These are phyloP conservation scores for Leptinotarsa undecemlineata DNA, from an alignment of 1,140 invertebrate species.

Conservation along the genomic window DNA sequence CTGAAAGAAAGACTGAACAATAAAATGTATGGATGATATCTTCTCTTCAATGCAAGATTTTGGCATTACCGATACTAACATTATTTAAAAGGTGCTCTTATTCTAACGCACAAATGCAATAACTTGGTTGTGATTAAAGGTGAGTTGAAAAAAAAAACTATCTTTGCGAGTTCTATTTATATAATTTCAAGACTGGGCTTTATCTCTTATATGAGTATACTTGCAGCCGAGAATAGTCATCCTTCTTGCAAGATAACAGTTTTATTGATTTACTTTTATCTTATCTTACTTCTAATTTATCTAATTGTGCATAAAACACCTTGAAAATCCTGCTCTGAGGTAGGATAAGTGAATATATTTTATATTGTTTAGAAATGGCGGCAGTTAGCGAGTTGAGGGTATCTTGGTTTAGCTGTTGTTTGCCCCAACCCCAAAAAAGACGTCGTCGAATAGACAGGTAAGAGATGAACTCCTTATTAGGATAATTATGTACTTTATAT, in stretches of 20 bases:
- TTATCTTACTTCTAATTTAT: background rate
- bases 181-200: background rate
- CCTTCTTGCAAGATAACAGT: background rate
- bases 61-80: background rate
- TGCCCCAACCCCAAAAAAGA: conserved; percentile 60
- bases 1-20: conserved; percentile 6
- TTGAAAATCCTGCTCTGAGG: background rate
- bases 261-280: conserved; percentile 4
- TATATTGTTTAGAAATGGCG: conserved; percentile 55
- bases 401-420: conserved; percentile 73
- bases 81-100: background rate
- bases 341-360: background rate
- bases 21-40: background rate
- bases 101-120: background rate
- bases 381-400: conserved; percentile 68
- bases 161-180: background rate
- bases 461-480: background rate
- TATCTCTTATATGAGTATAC: background rate
- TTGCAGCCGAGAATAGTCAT: background rate
- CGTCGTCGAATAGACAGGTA: conserved; percentile 53
- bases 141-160: background rate
- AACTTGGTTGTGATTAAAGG: background rate
- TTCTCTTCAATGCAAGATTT: background rate
- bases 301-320: background rate
- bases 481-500: background rate